These are phyloP conservation scores for Dicrurus megarhynchus DNA, from an alignment of 2,113 vertebrate species.

Conservation along the genomic window DNA sequence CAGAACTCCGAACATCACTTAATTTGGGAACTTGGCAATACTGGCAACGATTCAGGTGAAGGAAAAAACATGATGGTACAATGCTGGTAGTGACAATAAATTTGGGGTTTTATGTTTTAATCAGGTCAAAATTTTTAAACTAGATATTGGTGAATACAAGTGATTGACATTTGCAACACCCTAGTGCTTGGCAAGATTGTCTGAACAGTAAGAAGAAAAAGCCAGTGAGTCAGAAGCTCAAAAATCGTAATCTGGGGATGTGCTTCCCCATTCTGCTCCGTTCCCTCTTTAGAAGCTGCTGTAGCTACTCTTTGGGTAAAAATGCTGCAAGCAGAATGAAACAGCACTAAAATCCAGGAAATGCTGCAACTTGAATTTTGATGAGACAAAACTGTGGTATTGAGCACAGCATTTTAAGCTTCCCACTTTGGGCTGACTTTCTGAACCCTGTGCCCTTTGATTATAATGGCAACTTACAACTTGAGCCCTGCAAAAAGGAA, in stretches of 20 bases:
- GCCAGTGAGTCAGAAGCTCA: neutral
- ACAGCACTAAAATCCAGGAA: conserved; percentile 2
- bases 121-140: neutral
- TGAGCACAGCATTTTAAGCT: neutral
- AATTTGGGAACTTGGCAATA: neutral
- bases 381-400: neutral
- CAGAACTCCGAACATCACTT: neutral
- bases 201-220: neutral
- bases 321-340: neutral
- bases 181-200: neutral
- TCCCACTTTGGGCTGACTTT: neutral
- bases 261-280: neutral
- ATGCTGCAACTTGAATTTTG: neutral
- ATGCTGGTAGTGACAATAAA: neutral
- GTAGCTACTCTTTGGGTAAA: neutral
- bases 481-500: neutral
- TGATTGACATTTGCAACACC: neutral
- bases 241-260: fast-evolving
- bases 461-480: neutral
- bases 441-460: neutral
- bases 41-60: neutral
- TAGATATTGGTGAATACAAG: neutral
- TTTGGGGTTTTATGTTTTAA: neutral
- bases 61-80: neutral
- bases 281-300: conserved; percentile 22